Conservation (phyloP, 2,888 invertebrate genomes). For the Nezara viridula region DNA sequence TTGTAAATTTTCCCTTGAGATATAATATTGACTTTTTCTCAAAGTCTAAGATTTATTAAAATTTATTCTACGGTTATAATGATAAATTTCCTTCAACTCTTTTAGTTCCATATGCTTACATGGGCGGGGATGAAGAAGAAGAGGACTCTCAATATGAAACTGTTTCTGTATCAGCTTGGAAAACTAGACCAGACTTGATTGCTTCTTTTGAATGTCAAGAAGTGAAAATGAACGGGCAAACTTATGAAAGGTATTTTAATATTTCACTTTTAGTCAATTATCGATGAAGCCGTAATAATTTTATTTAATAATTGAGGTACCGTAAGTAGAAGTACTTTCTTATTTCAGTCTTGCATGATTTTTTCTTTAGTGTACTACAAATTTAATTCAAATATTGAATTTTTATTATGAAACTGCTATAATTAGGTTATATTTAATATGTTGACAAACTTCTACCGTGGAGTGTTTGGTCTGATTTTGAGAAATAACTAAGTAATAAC, state of each 20-base stretch:
- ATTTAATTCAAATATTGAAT: background rate
- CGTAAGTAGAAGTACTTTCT: background rate
- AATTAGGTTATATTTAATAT: background rate
- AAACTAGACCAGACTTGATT: conserved; percentile 86
- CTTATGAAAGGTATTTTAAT: conserved; percentile 78
- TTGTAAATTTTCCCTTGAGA: too few relatives aligned
- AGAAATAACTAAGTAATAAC: background rate
- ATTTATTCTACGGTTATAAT: too few relatives aligned
- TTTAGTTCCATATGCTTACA: conserved; percentile 68
- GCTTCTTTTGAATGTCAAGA: conserved; percentile 93
- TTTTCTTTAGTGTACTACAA: background rate
- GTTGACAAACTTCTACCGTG: background rate
- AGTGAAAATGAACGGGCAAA: conserved; percentile 88
- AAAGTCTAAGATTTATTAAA: too few relatives aligned
- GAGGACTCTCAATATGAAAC: conserved; percentile 77
- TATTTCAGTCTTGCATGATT: background rate
- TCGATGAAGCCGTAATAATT: background rate
- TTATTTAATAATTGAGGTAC: background rate
- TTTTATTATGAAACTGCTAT: background rate
- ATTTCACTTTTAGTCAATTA: background rate
- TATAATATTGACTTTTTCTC: too few relatives aligned
- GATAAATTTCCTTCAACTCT: too few relatives aligned
- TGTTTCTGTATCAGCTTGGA: conserved; percentile 84
- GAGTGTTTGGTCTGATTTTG: background rate
- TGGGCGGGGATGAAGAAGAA: conserved; percentile 74